Conservation (phyloP, 1,140 invertebrate species). For the Chironomus tepperi region DNA sequence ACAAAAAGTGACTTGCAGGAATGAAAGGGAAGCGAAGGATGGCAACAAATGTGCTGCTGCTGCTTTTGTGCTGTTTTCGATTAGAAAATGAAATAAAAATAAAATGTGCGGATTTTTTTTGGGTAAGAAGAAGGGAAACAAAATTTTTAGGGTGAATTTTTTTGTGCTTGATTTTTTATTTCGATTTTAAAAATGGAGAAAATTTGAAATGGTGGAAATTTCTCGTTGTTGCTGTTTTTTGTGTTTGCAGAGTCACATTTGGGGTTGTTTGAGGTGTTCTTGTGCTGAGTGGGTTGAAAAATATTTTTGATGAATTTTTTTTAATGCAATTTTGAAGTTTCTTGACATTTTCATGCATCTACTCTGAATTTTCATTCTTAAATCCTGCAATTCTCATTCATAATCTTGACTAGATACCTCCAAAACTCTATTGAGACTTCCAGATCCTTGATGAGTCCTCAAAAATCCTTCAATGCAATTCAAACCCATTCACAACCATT, state of each 20-base stretch:
- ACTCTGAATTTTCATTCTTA: no score
- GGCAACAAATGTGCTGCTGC: background rate
- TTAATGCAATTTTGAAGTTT: no score
- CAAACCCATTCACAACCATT: no score
- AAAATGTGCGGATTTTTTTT: background rate
- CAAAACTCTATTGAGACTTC: no score
- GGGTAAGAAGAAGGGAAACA: background rate
- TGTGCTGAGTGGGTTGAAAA: background rate
- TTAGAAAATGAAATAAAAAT: background rate
- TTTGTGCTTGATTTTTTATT: background rate
- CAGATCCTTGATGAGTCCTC: no score
- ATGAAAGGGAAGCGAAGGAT: background rate
- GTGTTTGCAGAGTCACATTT: no score
- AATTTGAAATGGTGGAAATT: conserved; percentile 3
- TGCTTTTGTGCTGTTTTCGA: background rate
- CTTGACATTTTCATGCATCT: no score
- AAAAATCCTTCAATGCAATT: no score
- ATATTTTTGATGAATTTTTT: background rate
- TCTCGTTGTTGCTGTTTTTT: no score
- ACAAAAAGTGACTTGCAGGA: background rate
- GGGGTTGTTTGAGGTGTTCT: background rate
- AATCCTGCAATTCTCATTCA: no score
- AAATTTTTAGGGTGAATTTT: background rate
- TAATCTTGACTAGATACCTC: no score
- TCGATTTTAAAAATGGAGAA: background rate